A percentile compares a stretch with the other conserved stretches of the same genome.
Evolutionary conservation across 2,797 vertebrate genomes (phyloP).

Genomic region (Acipenser ruthenus): DNA sequence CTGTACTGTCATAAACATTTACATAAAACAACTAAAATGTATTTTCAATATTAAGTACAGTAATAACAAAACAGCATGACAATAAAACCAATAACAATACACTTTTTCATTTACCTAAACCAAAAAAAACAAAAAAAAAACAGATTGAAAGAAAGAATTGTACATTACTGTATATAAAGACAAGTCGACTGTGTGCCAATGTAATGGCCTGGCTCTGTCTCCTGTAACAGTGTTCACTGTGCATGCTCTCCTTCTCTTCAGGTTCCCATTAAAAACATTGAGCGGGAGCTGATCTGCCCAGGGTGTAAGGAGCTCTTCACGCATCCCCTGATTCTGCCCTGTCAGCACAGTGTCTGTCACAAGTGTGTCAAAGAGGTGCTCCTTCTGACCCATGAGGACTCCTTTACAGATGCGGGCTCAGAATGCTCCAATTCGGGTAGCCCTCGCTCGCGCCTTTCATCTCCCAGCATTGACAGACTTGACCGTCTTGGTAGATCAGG

Average conservation of each 20-base stretch:
- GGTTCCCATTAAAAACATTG: conserved; percentile 91
- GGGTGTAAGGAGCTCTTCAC: conserved; percentile 94
- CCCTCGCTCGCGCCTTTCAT: conserved; percentile 68
- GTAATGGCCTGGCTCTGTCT: too few species aligned
- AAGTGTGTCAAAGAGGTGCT: conserved; percentile 89
- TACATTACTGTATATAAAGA: too few species aligned
- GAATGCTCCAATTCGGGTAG: conserved; percentile 87
- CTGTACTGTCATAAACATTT: too few species aligned
- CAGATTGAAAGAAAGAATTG: too few species aligned
- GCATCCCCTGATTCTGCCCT: conserved; percentile 90
- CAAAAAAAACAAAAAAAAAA: too few species aligned
- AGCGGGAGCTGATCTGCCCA: conserved; percentile 92
- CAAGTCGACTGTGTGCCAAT: too few species aligned
- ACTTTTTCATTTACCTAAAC: too few species aligned
- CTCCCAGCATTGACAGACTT: conserved; percentile 84
- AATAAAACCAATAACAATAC: too few species aligned
- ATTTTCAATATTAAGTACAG: too few species aligned
- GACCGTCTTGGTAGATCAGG: conserved; percentile 86
- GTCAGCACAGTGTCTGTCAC: conserved; percentile 94
- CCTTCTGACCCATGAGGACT: conserved; percentile 79
- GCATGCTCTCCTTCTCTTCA: conserved; percentile 32
- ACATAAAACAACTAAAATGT: too few species aligned
- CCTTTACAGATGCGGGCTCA: conserved; percentile 75
- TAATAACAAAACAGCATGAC: too few species aligned
- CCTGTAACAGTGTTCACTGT: too few species aligned